Conservation (phyloP, 2,888 invertebrate species). For the Acrobasis suavella region DNA sequence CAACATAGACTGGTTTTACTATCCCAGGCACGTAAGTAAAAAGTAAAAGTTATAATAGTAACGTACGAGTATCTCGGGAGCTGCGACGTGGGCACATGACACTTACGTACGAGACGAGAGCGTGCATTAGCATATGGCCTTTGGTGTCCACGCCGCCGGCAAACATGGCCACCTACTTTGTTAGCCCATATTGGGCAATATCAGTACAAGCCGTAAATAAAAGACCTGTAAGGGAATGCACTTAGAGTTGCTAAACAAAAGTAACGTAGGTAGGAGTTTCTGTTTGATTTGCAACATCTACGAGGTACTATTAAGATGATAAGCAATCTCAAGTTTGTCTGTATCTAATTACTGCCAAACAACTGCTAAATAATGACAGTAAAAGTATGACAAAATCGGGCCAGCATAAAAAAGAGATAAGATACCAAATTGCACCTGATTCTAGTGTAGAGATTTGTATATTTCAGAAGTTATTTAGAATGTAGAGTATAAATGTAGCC, state of each 20-base stretch:
- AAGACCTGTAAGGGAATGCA: neutral
- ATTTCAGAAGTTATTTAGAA: too few relatives aligned
- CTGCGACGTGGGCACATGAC: constrained; percentile 54
- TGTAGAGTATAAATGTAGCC: too few relatives aligned
- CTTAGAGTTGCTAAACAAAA: constrained; percentile 1
- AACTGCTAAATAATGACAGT: too few relatives aligned
- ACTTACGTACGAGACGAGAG: constrained; percentile 46
- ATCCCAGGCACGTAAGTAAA: constrained; percentile 33
- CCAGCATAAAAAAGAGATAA: too few relatives aligned
- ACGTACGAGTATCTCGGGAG: constrained; percentile 35
- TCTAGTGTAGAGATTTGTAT: too few relatives aligned
- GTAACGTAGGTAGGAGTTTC: neutral
- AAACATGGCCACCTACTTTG: constrained; percentile 36
- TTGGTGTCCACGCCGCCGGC: constrained; percentile 39
- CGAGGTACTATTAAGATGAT: neutral
- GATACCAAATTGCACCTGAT: too few relatives aligned
- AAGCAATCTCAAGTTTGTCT: too few relatives aligned
- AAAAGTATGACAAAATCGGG: too few relatives aligned
- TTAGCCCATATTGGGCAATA: constrained; percentile 30
- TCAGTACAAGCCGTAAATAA: constrained; percentile 4
- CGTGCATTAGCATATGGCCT: constrained; percentile 69
- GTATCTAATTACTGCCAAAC: too few relatives aligned
- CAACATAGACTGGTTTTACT: neutral
- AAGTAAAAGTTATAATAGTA: constrained; percentile 55
- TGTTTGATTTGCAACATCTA: neutral